Percentiles rank a stretch among this genome's conserved stretches.
Conservation (phyloP, 2,888 invertebrate genomes). For the Torymus texanus region DNA sequence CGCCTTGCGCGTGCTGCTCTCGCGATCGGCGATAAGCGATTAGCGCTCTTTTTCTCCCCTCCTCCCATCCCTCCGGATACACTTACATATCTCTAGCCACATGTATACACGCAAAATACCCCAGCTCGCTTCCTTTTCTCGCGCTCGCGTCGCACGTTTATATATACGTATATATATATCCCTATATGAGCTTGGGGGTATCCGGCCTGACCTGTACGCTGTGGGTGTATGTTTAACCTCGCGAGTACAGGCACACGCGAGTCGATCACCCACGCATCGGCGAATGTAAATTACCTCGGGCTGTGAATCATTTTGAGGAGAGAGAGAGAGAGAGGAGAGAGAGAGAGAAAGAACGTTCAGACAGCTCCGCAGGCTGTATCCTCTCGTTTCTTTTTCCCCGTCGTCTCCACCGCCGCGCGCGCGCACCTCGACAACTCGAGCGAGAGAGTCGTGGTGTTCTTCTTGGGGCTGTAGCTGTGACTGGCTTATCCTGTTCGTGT, state of each 20-base stretch:
- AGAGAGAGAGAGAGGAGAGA: conserved; percentile 25
- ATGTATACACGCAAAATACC: too few relatives aligned
- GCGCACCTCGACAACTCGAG: conserved; percentile 28
- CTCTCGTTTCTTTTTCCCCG: conserved; percentile 28
- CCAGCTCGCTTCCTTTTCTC: not conserved
- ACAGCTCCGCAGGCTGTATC: conserved; percentile 61
- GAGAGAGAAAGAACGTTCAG: conserved; percentile 56
- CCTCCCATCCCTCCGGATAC: conserved; percentile 1
- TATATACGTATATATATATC: not conserved
- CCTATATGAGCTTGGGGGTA: conserved; percentile 9
- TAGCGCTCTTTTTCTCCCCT: conserved; percentile 21
- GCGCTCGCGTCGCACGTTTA: not conserved
- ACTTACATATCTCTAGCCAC: too few relatives aligned
- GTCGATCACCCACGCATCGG: conserved; percentile 61
- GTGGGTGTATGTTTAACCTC: conserved; percentile 74
- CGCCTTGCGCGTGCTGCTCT: not conserved
- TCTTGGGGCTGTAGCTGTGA: not conserved
- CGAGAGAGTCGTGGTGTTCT: conserved; percentile 46
- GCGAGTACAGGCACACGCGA: conserved; percentile 62
- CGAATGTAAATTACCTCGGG: conserved; percentile 74
- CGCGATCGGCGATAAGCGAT: conserved; percentile 37
- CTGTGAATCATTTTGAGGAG: conserved; percentile 73
- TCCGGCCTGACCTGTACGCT: conserved; percentile 24
- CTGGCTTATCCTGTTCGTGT: conserved; percentile 21
- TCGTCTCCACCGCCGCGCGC: conserved; percentile 18